Evolutionary conservation across 2,888 invertebrate species (phyloP).

Genomic region (Alitta virens): DNA sequence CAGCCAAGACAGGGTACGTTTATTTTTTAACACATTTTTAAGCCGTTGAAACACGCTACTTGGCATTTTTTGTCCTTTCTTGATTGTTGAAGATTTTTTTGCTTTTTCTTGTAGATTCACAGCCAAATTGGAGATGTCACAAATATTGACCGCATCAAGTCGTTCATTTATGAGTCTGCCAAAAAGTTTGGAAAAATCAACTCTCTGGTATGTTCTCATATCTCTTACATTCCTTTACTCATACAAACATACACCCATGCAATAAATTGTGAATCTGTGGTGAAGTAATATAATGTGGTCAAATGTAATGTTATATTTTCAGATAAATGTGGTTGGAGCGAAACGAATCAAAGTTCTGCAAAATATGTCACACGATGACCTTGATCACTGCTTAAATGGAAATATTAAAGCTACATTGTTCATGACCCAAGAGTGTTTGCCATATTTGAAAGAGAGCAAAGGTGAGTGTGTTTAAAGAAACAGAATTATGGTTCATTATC

Average conservation of each 20-base stretch:
- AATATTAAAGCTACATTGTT: conserved; percentile 4
- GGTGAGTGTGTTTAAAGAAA: not conserved
- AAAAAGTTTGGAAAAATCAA: not conserved
- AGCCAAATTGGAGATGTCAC: not conserved
- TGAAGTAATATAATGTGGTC: too few species aligned
- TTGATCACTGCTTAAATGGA: conserved; percentile 2
- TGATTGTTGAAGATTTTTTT: too few species aligned
- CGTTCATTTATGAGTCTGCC: not conserved
- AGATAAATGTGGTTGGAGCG: conserved; percentile 6
- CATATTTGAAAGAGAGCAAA: not conserved
- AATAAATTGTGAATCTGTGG: too few species aligned
- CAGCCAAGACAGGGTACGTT: not conserved
- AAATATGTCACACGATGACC: not conserved
- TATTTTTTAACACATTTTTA: too few species aligned
- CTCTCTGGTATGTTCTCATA: not conserved
- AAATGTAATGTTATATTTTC: not conserved
- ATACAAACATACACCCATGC: too few species aligned
- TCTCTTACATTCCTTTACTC: too few species aligned
- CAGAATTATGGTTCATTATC: too few species aligned
- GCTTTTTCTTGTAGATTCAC: too few species aligned
- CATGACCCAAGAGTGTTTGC: conserved; percentile 5
- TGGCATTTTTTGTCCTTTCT: too few species aligned
- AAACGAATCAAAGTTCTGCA: conserved; percentile 4
- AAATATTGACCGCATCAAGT: not conserved
- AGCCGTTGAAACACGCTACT: too few species aligned